These are phyloP conservation scores for Hermaeophaga mercurialis DNA, from an alignment of 2,888 invertebrate genomes.

Conservation along the genomic window DNA sequence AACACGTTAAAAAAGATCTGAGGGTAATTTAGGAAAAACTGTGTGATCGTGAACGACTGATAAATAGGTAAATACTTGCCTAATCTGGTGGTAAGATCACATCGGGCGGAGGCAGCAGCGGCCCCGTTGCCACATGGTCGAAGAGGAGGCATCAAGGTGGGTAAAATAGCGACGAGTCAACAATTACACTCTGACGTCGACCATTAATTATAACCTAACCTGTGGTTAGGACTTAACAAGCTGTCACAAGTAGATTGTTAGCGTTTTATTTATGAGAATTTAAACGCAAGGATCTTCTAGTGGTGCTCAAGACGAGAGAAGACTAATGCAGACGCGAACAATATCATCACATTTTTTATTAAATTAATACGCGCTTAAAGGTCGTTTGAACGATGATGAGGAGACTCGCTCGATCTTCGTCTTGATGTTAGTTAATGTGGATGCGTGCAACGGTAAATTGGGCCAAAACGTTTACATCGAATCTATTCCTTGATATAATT, in stretches of 20 bases:
- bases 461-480: neutral
- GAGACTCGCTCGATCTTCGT: too few relatives aligned
- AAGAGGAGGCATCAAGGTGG: slow-evolving; percentile 53
- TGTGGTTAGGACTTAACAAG: slow-evolving; percentile 62
- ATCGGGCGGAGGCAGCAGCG: too few relatives aligned
- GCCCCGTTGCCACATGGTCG: slow-evolving; percentile 55
- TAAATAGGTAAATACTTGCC: too few relatives aligned
- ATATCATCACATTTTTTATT: slow-evolving; percentile 38
- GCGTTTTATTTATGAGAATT: slow-evolving; percentile 61
- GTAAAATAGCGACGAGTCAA: slow-evolving; percentile 59
- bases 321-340: slow-evolving; percentile 37
- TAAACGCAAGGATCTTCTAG: slow-evolving; percentile 56
- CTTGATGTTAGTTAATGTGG: slow-evolving; percentile 1
- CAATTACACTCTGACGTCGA: slow-evolving; percentile 60
- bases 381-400: slow-evolving; percentile 8
- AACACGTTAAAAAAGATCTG: too few relatives aligned
- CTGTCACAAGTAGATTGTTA: slow-evolving; percentile 61
- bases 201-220: slow-evolving; percentile 62
- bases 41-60: too few relatives aligned
- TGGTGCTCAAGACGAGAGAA: slow-evolving; percentile 40
- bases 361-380: slow-evolving; percentile 35
- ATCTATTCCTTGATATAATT: too few relatives aligned
- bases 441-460: slow-evolving; percentile 3
- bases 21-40: too few relatives aligned
- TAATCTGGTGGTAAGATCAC: too few relatives aligned